Conservation (phyloP, 2,888 invertebrate genomes). For the Auanema sp. region DNA sequence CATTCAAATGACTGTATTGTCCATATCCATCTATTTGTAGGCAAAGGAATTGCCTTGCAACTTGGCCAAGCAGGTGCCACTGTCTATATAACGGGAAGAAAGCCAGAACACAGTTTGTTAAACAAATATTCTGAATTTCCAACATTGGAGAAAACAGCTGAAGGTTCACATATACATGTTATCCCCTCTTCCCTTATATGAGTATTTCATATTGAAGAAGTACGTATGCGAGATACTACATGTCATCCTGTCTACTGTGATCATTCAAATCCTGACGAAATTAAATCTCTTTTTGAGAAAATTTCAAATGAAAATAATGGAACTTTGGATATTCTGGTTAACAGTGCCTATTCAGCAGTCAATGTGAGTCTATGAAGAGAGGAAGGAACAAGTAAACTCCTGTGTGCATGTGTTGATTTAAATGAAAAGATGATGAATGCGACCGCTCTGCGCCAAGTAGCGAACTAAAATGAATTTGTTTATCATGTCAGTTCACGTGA, state of each 20-base stretch:
- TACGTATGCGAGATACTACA: slow-evolving; percentile 23
- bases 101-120: slow-evolving; percentile 7
- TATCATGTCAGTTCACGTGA: too few species aligned
- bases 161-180: neutral
- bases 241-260: slow-evolving; percentile 28
- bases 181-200: too few species aligned
- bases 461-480: too few species aligned
- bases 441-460: too few species aligned
- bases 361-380: slow-evolving; percentile 20
- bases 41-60: slow-evolving; percentile 19
- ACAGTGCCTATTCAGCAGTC: slow-evolving; percentile 66
- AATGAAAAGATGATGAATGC: too few species aligned
- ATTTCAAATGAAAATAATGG: slow-evolving; percentile 65
- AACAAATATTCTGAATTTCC: slow-evolving; percentile 6
- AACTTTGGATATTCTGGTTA: slow-evolving; percentile 66
- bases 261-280: slow-evolving; percentile 31
- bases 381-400: too few species aligned
- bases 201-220: slow-evolving; percentile 12
- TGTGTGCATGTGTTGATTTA: too few species aligned
- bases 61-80: slow-evolving; percentile 11
- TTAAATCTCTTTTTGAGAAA: slow-evolving; percentile 62
- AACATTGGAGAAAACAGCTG: slow-evolving; percentile 11
- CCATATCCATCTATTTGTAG: neutral
- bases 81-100: slow-evolving; percentile 15
- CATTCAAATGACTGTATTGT: neutral